Evolutionary conservation across 1,140 invertebrate genomes (phyloP).

Genomic region (Subanguina moxae): DNA sequence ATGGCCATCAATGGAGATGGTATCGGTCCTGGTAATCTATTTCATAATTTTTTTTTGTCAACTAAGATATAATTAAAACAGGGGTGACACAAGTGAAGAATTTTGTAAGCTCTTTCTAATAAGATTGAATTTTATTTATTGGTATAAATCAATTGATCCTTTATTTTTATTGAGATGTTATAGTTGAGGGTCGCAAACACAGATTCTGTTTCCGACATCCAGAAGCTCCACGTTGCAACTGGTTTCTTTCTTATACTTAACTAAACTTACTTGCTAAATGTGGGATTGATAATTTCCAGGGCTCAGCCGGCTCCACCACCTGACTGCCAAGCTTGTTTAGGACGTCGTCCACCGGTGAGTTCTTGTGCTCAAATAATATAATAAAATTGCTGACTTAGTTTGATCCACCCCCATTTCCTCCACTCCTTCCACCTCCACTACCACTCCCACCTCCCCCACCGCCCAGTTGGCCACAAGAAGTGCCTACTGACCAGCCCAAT

Average conservation of each 20-base stretch:
- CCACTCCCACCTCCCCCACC: no score
- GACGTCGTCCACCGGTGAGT: neutral
- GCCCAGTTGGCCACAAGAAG: neutral
- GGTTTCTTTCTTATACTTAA: neutral
- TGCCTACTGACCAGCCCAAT: neutral
- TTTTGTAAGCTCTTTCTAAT: neutral
- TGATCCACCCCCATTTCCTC: slow-evolving; percentile 12
- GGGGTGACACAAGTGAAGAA: neutral
- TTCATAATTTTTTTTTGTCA: no score
- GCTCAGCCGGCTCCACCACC: neutral
- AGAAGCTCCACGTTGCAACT: neutral
- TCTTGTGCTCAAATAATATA: neutral
- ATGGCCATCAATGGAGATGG: no score
- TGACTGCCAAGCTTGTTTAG: neutral
- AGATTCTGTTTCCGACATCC: neutral
- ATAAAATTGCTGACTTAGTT: neutral
- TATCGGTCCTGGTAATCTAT: no score
- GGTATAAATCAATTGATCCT: no score
- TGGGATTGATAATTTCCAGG: neutral
- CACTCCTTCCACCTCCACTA: slow-evolving; percentile 6
- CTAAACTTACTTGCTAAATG: neutral
- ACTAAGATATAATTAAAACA: no score
- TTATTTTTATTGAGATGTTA: no score
- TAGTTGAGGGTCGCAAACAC: neutral
- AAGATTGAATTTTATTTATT: no score